These are phyloP conservation scores for Blennius ocellaris DNA, from an alignment of 2,113 vertebrate species.

Conservation along the genomic window DNA sequence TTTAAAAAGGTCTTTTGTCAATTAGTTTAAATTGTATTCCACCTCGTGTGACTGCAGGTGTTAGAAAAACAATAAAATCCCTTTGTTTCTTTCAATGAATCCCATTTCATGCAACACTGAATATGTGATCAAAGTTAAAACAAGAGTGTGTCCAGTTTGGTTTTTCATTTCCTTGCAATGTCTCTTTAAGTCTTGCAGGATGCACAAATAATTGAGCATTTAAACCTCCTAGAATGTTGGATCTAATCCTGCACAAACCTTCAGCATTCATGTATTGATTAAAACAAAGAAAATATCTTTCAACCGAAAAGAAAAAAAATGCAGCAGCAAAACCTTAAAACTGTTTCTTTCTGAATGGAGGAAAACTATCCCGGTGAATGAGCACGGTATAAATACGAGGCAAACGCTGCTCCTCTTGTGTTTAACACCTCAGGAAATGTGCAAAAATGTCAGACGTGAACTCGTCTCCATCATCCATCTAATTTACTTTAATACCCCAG, in stretches of 20 bases:
- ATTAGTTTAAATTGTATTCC: too few relatives aligned
- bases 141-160: too few relatives aligned
- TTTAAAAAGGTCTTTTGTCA: too few relatives aligned
- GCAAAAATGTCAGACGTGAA: not conserved
- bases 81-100: too few relatives aligned
- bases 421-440: slow-evolving; percentile 2
- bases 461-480: not conserved
- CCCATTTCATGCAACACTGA: too few relatives aligned
- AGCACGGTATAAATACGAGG: not conserved
- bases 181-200: not conserved
- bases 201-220: slow-evolving; percentile 8
- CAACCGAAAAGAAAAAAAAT: not conserved
- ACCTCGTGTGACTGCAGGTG: too few relatives aligned
- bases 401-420: not conserved
- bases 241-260: slow-evolving; percentile 1
- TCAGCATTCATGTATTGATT: too few relatives aligned
- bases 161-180: too few relatives aligned
- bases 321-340: slow-evolving; percentile 24
- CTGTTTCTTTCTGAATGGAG: not conserved
- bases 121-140: too few relatives aligned
- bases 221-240: not conserved
- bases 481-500: not conserved
- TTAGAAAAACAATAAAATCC: too few relatives aligned
- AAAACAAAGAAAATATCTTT: not conserved
- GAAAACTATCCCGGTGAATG: slow-evolving; percentile 2